Base-by-base conservation (phyloP, 2,888 invertebrate genomes). In the Brachyopa scutellaris region DNA sequence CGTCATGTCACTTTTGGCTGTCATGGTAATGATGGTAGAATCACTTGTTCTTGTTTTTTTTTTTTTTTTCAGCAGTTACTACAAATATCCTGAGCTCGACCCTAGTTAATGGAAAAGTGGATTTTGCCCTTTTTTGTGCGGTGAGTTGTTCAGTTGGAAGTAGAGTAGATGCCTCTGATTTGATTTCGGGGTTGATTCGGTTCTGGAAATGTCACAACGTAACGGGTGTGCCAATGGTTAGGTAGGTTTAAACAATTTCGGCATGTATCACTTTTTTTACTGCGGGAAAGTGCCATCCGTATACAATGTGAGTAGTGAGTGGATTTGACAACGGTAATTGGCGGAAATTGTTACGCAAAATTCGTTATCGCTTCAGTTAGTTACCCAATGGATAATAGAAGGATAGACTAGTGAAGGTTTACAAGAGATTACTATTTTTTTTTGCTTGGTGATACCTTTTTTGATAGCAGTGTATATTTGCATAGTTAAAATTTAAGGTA, bases 271-370 rank as follows among this genome's bases (percentile, higher is more conserved):
- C 23, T 4, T 15, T 36, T 36, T 40, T 42, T 40, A 17, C 31
- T 42, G 33, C 45, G 29, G 23, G 11, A 23, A 38, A 19, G 3
- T 38, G 49, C 19, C 4, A 23, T 23, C 21, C 47, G 3, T 11
- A 23, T 45, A 31, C 42, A 23, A 51, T 72, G 13, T 61, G 72
- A 51, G 51, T 51, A 51, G 13, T 61, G 72, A 51, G 51, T 51
- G 61, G 61, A 72, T 72, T 72, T 62, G 72, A 21, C 29, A 47
- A 33, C 51, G 64, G 57, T 73, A 73, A 73, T 73, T 73, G 73
- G 73, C 73, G 47, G 73, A 73, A 73, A 57, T 55, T 57, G 55
- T 47, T 38, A 64, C 45, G 55, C 55, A 73, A 21, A 38, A 11
- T 36, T 73, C 57, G 64, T 57, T 73, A 55, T 62, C 53, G 61